Percentiles rank a stretch among this genome's conserved stretches.
phyloP scores from a whole-genome alignment of 2,113 vertebrate genomes.

The Taxidea taxus region DNA sequence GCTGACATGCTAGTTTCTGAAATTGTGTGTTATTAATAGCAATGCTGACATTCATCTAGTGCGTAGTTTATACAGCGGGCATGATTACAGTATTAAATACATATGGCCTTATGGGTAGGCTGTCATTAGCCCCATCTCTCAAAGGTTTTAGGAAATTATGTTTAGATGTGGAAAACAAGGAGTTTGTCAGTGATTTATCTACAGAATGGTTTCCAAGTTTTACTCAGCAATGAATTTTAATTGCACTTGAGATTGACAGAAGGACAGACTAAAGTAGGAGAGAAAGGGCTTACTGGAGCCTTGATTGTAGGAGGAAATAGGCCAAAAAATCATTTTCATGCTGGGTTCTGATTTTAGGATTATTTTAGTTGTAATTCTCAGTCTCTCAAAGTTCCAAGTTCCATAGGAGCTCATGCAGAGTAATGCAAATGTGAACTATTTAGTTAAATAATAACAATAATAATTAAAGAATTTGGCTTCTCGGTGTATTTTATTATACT shows the following conservation, averaged over 20 bases:
- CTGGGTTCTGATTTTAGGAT: neutral
- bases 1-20: neutral
- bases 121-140: neutral
- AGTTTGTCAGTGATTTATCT: neutral
- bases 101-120: no score
- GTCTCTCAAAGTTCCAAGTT: neutral
- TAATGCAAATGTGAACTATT: neutral
- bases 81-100: neutral
- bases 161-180: neutral
- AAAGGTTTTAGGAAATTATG: neutral
- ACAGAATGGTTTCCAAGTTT: neutral
- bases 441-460: neutral
- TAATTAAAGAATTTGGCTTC: neutral
- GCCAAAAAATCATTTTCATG: neutral
- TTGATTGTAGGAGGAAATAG: slow-evolving; percentile 1
- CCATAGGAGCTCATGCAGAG: neutral
- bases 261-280: neutral
- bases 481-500: neutral
- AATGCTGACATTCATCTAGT: neutral
- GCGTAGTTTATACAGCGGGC: neutral
- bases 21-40: neutral
- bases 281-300: neutral
- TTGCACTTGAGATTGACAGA: neutral
- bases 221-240: neutral
- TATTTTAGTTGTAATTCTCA: neutral